These are phyloP conservation scores for Siderastrea siderea DNA, from an alignment of 92 coral and sea anemone genomes.

Conservation along the genomic window DNA sequence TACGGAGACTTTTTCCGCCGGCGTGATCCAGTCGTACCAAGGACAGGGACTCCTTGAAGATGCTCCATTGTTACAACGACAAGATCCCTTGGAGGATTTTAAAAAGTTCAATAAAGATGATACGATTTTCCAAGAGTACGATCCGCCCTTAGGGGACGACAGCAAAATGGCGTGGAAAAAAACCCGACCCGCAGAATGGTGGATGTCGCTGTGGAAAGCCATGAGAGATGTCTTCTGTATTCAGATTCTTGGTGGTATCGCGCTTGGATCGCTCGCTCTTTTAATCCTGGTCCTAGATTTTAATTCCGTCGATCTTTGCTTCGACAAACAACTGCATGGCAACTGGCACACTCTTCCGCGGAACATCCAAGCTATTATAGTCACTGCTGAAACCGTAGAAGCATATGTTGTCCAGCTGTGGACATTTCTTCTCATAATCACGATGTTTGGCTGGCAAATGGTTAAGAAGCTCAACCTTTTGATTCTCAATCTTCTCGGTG, in stretches of 20 bases:
- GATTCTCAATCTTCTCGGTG: slow-evolving; percentile 57
- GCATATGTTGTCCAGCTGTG: slow-evolving; percentile 4
- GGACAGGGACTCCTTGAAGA: background rate
- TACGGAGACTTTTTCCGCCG: background rate
- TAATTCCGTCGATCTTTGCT: slow-evolving; percentile 67
- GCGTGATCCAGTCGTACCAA: background rate
- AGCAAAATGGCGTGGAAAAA: slow-evolving; percentile 63
- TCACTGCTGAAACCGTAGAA: background rate
- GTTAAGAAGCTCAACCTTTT: slow-evolving; percentile 64
- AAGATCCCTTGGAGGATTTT: slow-evolving; percentile 38
- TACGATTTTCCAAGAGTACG: slow-evolving; percentile 66
- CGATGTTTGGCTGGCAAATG: slow-evolving; percentile 55
- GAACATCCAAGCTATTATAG: slow-evolving; percentile 15
- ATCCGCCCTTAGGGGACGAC: slow-evolving; percentile 40
- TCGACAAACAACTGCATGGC: slow-evolving; percentile 15
- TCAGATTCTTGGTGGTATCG: slow-evolving; percentile 69
- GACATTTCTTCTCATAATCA: slow-evolving; percentile 19
- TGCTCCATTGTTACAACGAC: background rate
- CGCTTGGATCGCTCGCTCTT: slow-evolving; percentile 47
- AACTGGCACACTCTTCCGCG: slow-evolving; percentile 35
- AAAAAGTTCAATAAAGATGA: slow-evolving; percentile 41
- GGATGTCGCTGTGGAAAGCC: slow-evolving; percentile 23
- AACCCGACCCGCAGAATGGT: slow-evolving; percentile 36
- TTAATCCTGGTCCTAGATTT: slow-evolving; percentile 66
- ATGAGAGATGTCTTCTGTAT: slow-evolving; percentile 60